Conservation (phyloP, 2,797 vertebrate species). For the Astyanax mexicanus region DNA sequence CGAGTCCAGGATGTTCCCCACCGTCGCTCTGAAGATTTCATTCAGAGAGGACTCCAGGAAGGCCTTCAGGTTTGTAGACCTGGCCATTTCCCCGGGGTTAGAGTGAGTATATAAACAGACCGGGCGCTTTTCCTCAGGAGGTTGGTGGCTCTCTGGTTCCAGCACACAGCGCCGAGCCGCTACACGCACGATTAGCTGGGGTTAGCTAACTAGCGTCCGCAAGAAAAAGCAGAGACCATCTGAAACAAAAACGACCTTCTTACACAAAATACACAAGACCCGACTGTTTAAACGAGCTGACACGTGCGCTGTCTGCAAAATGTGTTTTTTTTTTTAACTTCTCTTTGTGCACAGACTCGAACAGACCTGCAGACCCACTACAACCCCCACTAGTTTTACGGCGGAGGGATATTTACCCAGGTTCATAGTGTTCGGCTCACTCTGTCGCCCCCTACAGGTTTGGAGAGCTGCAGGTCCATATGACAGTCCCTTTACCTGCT, state of each 20-base stretch:
- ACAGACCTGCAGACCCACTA: constrained; percentile 5
- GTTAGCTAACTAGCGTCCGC: constrained; percentile 66
- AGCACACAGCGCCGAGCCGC: neutral
- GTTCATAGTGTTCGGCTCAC: neutral
- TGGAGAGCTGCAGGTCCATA: constrained; percentile 17
- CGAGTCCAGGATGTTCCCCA: constrained; percentile 78
- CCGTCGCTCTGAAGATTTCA: constrained; percentile 78
- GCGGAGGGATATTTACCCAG: neutral
- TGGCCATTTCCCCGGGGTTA: constrained; percentile 60
- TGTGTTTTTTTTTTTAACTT: neutral
- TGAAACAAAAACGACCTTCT: neutral
- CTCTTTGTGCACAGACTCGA: neutral
- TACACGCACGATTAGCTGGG: no score
- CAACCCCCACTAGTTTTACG: constrained; percentile 17
- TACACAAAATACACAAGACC: neutral
- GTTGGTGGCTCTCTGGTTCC: neutral
- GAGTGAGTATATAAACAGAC: no score
- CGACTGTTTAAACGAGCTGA: neutral
- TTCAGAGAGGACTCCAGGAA: constrained; percentile 78
- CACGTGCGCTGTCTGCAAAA: no score
- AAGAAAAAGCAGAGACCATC: constrained; percentile 69
- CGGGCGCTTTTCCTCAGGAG: neutral
- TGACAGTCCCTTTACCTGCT: no score
- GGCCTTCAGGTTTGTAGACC: constrained; percentile 68
- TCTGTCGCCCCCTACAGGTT: constrained; percentile 23